Percentiles rank a stretch among this genome's conserved stretches.
phyloP scores from a whole-genome alignment of 2,113 vertebrate genomes.

The rabbit (Oryctolagus cuniculus) region DNA sequence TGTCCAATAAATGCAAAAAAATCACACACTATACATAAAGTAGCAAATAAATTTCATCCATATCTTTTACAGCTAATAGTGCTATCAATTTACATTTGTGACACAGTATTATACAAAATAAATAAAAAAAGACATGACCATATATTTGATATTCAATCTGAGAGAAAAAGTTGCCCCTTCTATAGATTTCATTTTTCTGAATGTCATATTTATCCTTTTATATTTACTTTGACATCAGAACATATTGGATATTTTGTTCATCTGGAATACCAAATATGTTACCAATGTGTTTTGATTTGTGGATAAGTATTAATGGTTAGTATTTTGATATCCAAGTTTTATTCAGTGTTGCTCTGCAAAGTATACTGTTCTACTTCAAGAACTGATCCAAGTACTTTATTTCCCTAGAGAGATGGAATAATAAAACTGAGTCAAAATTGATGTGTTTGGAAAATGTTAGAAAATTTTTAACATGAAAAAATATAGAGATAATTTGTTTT shows the following conservation, averaged over 20 bases:
- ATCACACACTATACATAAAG: neutral
- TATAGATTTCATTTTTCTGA: neutral
- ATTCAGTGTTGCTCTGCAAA: neutral
- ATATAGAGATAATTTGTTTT: neutral
- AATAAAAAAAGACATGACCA: neutral
- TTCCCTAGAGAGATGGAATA: neutral
- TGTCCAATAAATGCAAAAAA: conserved; percentile 28
- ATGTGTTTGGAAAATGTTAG: neutral
- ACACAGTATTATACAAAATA: neutral
- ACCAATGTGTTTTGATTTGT: neutral
- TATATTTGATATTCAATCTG: neutral
- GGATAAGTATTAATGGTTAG: neutral
- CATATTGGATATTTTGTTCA: neutral
- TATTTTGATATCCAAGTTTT: neutral
- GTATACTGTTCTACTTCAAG: neutral
- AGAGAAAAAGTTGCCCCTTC: conserved; percentile 8
- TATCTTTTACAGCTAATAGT: neutral
- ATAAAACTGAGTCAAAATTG: neutral
- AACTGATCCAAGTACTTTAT: neutral
- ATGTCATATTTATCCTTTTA: neutral
- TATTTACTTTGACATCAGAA: conserved; percentile 33
- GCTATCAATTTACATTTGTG: conserved; percentile 49
- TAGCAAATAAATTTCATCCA: conserved; percentile 41
- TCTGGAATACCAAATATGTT: neutral
- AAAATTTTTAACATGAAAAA: neutral